Base-by-base conservation (phyloP, 92 coral and sea anemone genomes). In the Actinostola sp. region DNA sequence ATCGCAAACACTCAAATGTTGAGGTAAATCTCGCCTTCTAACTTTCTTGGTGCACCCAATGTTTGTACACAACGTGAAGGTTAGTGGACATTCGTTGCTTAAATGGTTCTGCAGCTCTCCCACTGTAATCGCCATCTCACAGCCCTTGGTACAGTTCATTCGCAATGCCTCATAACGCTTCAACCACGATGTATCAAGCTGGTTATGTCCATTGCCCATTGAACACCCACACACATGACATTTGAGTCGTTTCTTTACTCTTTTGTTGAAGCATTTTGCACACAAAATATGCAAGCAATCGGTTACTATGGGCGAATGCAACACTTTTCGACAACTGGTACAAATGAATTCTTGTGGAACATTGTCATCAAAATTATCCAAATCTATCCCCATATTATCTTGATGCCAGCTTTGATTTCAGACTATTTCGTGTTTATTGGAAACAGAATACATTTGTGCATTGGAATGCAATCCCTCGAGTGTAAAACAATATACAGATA, bases 141-240 rank as follows among this genome's bases (percentile, higher is more conserved):
- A 93, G 12, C 98, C 98, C 72, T 92, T 93, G 0, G 93, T 81
- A 71, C 98, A 93, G 66, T 81, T 92, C 26, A 91, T 81, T 53
- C 72, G 31, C 44, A 93, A 65, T 44, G 66, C 59, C 35, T 84
- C 92, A 71, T 92, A 85, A 12, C 71, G 71, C 20, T 73, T 56
- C 61, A 56, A 78, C 98, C 98, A 93, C 33, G 79, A 76, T 13
- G 32, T 21, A 54, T 76, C 84, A 12, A 91, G 29, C 33, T 73
- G 44, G 10, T 48, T 67, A 1, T 73, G 30, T 31, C 92, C 82
- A 28, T 43, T 67, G 16, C 48, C 63, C 46, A 93, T 74, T 20
- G 59, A 49, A 28, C 66, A 33, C 13, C 89, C 87, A 61, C 98
- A 93, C 8, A 90, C 74, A 7, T 91, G 93, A 59, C 98, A 93